phyloP scores from a whole-genome alignment of 2,797 vertebrate species.

The Ispidina picta region DNA sequence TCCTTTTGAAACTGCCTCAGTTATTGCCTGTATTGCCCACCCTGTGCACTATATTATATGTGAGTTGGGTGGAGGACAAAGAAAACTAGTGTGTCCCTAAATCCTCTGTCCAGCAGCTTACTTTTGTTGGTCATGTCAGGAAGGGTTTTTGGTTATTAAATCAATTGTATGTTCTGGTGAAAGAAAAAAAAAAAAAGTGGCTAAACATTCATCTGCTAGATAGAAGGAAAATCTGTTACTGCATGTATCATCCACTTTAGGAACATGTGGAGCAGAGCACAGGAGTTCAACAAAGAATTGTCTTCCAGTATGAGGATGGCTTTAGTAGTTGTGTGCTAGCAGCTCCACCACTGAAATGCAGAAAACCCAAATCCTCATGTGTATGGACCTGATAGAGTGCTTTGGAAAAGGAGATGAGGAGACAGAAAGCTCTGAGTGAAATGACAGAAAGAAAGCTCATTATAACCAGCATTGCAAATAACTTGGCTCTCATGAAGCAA shows the following conservation, averaged over 20 bases:
- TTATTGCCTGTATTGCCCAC: background rate
- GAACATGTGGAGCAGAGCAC: background rate
- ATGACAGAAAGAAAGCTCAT: background rate
- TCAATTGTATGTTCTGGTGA: background rate
- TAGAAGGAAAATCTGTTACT: background rate
- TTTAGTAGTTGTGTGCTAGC: background rate
- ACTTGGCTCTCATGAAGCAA: background rate
- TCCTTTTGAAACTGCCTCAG: background rate
- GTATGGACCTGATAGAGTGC: background rate
- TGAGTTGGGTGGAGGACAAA: background rate
- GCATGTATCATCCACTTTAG: background rate
- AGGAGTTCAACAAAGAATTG: background rate
- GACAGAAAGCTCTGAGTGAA: background rate
- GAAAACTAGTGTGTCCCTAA: accelerated
- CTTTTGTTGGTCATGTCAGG: background rate
- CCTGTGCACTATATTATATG: background rate
- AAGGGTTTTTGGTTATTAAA: background rate
- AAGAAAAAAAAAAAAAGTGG: background rate
- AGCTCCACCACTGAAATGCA: background rate
- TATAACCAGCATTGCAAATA: background rate
- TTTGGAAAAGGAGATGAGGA: background rate
- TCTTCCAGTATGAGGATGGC: background rate
- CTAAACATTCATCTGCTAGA: background rate
- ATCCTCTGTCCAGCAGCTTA: background rate
- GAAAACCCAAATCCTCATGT: background rate